Percentiles rank a stretch among this genome's conserved stretches.
These are phyloP conservation scores for Notoglanidium macrostoma DNA, from an alignment of 2,797 vertebrate genomes.

Conservation along the genomic window DNA sequence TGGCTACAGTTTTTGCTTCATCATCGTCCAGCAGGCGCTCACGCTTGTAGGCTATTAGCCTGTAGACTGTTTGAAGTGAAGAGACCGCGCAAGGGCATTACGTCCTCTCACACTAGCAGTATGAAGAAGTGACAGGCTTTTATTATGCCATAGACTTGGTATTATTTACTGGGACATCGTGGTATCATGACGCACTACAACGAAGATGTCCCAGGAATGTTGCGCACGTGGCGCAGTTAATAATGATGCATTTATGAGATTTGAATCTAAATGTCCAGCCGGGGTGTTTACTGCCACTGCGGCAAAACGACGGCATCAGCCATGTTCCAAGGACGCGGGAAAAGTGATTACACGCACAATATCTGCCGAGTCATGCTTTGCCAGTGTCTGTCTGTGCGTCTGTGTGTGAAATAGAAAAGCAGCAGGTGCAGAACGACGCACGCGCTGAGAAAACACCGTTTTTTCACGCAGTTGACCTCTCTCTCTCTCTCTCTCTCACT, in stretches of 20 bases:
- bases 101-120: not conserved
- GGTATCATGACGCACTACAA: not conserved
- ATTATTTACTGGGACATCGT: not conserved
- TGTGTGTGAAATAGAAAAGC: not conserved
- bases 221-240: not conserved
- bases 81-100: not conserved
- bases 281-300: constrained; percentile 25
- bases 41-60: not conserved
- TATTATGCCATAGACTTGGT: not conserved
- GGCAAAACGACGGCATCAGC: constrained; percentile 38
- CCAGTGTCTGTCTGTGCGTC: not conserved
- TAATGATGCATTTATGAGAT: not conserved
- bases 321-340: constrained; percentile 17
- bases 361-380: constrained; percentile 57
- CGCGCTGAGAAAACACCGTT: not conserved
- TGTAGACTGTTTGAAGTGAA: not conserved
- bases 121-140: not conserved
- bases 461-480: not conserved
- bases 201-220: not conserved
- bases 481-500: not conserved
- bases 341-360: constrained; percentile 57
- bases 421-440: not conserved
- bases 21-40: not conserved
- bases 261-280: constrained; percentile 6
- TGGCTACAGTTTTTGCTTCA: not conserved